Base-by-base conservation (phyloP, 2,113 vertebrate species). In the Pampusana beccarii region DNA sequence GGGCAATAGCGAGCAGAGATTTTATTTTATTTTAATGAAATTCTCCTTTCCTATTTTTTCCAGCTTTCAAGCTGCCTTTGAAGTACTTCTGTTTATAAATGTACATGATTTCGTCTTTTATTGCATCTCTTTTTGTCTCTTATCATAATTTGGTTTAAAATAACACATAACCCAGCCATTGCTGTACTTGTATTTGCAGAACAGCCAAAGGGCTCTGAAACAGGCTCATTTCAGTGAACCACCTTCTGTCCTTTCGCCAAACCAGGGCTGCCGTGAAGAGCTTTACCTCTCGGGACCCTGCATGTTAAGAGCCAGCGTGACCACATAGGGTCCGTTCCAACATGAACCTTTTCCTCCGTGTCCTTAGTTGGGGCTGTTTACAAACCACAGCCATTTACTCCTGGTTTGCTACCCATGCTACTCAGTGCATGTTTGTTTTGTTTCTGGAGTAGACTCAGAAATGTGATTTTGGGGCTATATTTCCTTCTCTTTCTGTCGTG, bases 1-100 rank as follows among this genome's bases (percentile, higher is more conserved):
- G 48, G 64, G 77, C 79, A 88, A 56, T 8, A 74, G 44, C 16
- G 10, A 89, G 58, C 83, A 42, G 88, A 92, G 87, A 67, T 91
- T 88, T 83, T 57, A 82, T 53, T 93, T 86, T 82, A 80, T 96
- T 96, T 54, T 38, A 46, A 81, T 5, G 6, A 56, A 80, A 80
- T 95, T 86, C 83, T 79, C 89, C 80, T 67, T 86, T 53, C 66
- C 42, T 48, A 13, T 60, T 66, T 61, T 61, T 56, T 71, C 67
- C 8, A 9, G 40, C 85, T 95, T 92, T 83, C 86, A 78, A 80
- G 74, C 5, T 26, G 56, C 26, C 74, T 86, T 88, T 77, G 67
- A 90, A 94, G 74, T 7, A 25, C 57, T 78, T 61, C 64, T 90
- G 86, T 78, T 93, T 64, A 78, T 67, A 67, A 84, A 82, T 87